phyloP scores from a whole-genome alignment of 2,797 vertebrate species.

The Ctenopoma multispine region DNA sequence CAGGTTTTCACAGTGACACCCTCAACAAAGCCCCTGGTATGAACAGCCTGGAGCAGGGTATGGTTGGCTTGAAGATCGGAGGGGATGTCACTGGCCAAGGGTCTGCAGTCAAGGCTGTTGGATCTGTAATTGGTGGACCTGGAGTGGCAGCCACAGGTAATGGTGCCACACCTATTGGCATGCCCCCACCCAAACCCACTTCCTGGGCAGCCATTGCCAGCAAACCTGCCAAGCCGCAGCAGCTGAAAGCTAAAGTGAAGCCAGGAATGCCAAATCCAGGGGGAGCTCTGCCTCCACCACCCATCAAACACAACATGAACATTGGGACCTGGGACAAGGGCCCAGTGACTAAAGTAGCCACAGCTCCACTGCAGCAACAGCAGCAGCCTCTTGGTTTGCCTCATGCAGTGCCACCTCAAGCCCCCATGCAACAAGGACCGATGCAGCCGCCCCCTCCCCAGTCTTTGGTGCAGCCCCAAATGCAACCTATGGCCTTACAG shows the following conservation, averaged over 20 bases:
- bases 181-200: conserved; percentile 92
- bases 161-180: conserved; percentile 87
- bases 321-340: conserved; percentile 98
- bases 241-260: conserved; percentile 93
- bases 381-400: conserved; percentile 80
- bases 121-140: conserved; percentile 91
- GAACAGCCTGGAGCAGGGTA: conserved; percentile 96
- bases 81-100: conserved; percentile 87
- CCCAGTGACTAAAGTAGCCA: conserved; percentile 89
- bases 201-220: conserved; percentile 97
- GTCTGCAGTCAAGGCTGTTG: conserved; percentile 91
- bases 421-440: conserved; percentile 82
- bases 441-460: conserved; percentile 82
- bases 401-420: conserved; percentile 78
- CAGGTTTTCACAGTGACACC: conserved; percentile 93
- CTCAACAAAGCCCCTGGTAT: conserved; percentile 95
- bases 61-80: conserved; percentile 95
- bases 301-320: conserved; percentile 98
- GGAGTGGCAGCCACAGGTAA: conserved; percentile 88
- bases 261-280: conserved; percentile 87
- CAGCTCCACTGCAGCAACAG: conserved; percentile 86
- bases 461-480: conserved; percentile 81
- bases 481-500: conserved; percentile 89
- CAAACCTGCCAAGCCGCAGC: conserved; percentile 92
- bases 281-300: conserved; percentile 89